Evolutionary conservation across 2,113 vertebrate species (phyloP), one percentile per base, ranked within the genome.

Genomic region (Kryptolebias marmoratus): DNA sequence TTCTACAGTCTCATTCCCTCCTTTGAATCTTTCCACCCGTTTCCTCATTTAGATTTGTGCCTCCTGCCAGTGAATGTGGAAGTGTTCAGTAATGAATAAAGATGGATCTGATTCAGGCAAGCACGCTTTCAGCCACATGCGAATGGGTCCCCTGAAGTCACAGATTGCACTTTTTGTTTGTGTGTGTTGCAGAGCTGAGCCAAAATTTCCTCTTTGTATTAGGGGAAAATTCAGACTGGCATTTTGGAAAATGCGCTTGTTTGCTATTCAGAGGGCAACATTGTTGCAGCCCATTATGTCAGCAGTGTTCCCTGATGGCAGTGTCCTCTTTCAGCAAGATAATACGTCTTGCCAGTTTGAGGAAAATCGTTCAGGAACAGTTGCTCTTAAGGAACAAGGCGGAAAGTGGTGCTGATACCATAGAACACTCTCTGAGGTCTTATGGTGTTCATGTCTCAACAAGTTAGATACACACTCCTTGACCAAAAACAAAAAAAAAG

Each of bases 31-130:
- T 79, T 72, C 30, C 54, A 58, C 48, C 69, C 28, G 0, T 65
- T 80, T 78, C 69, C 81, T 83, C 67, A 66, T 84, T 87, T 81
- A 81, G 49, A 81, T 47, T 81, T 78, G 28, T 44, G 60, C 68
- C 82, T 56, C 73, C 52, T 75, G 67, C n/a, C 68, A 55, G 10
- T 57, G 63, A 83, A 85, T 71, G 61, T 68, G 64, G 60, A 82
- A 70, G 64, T 70, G 62, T 72, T 57, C 61, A 72, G 54, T 31
- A 31, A 72, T 82, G 82, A 83, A 80, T 52, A 75, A 79, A 64
- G 54, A 75, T 64, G 66, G 68, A 30, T 70, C 59, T 57, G 84
- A 89, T 82, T 82, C 80, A 87, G 64, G 71, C 71, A 18, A 27
- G 68, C 27, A 15, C 32, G 61, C 28, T 49, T 64, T 7, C 68